Base-by-base conservation (phyloP, 2,797 vertebrate genomes). In the Sparidentex hasta region DNA sequence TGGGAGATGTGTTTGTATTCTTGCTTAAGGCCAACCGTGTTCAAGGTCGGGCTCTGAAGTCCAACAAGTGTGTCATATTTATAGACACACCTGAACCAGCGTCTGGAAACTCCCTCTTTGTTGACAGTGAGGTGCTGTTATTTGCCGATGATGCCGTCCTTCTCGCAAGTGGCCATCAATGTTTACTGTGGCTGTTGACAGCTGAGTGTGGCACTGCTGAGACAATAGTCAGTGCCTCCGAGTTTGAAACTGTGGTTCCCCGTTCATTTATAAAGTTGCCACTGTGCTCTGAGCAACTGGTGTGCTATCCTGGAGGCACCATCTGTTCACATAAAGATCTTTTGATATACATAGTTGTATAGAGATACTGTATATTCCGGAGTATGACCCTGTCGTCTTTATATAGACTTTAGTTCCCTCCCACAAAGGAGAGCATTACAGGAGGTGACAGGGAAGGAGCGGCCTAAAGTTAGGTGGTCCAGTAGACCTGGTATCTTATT, bases 391-490 rank as follows among this genome's bases (percentile, higher is more conserved):
- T 38, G 8, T 38, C 38, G 11, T 38, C 38, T 38, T 38, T 38
- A 38, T 38, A 38, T 38, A 38, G 38, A 62, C 46, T 21, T 25
- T 66, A 33, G 33, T 59, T 70, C 17, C 59, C 14, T 66, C 48
- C 21, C n/a, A 58, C 25, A 64, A 62, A 63, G 52, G 43, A 43
- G 41, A 59, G 20, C 25, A 63, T 69, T 69, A 52, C 27, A 50
- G 11, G 29, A 56, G 51, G 16, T 58, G n/a, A 27, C 54, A 48
- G 62, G 4, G 48, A 38, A 52, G 46, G 58, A 57, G 17, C 38
- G 68, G 77, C 58, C 66, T 54, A 55, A 41, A 55, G 17, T 59
- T 55, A 41, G 54, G 7, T 20, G 59, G 55, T 41, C 56, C 56
- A 67, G 63, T 23, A 21, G 33, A 47, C 13, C 18, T 38, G 14